These are phyloP conservation scores for Nesometra sesokonis DNA, from an alignment of 35 echinoderm and acorn worm species.

Conservation along the genomic window DNA sequence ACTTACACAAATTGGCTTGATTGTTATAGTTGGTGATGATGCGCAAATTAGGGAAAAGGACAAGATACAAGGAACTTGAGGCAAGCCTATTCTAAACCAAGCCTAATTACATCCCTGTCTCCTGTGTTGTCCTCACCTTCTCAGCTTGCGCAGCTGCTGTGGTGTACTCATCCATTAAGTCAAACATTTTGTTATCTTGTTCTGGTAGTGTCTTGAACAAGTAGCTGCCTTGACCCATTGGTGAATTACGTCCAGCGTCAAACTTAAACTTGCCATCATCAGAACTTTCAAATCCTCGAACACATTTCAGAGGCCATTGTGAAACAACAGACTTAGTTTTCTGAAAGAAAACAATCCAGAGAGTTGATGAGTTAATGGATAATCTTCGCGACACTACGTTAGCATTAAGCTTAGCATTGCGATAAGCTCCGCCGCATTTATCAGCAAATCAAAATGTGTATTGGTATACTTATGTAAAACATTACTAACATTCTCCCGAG, in stretches of 20 bases:
- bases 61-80: neutral
- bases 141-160: slow-evolving; percentile 31
- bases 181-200: slow-evolving; percentile 78
- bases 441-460: too few species aligned
- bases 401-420: too few species aligned
- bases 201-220: slow-evolving; percentile 43
- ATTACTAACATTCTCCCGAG: too few species aligned
- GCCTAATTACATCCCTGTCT: neutral
- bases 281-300: slow-evolving; percentile 89
- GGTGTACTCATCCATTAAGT: slow-evolving; percentile 70
- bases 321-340: slow-evolving; percentile 61
- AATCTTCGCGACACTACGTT: too few species aligned
- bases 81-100: neutral
- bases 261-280: slow-evolving; percentile 80
- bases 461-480: too few species aligned
- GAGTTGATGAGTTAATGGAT: too few species aligned
- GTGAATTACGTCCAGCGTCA: slow-evolving; percentile 78
- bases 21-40: too few species aligned
- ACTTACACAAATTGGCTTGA: too few species aligned
- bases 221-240: slow-evolving; percentile 81
- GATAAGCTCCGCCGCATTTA: too few species aligned
- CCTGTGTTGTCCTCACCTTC: neutral
- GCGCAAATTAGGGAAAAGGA: neutral
- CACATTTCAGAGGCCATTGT: slow-evolving; percentile 92
- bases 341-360: slow-evolving; percentile 15